Base-by-base conservation (phyloP, 2,113 vertebrate species). In the Rhinolophus sinicus region DNA sequence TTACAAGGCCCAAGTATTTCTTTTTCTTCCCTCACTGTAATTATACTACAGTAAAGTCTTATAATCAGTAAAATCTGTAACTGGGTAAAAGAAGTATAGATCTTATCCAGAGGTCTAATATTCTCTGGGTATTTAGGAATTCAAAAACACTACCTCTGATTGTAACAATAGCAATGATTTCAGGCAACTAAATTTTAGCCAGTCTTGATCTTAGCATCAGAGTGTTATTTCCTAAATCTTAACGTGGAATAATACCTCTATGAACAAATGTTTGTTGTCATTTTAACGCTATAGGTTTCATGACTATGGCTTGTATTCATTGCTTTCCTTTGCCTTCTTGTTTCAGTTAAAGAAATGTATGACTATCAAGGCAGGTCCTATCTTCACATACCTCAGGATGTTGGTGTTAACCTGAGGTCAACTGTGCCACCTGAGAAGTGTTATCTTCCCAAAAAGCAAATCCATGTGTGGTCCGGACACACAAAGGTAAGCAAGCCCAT, bases 291-390 rank as follows among this genome's bases (percentile, higher is more conserved):
- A n/a, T 1, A 77, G 35, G 21, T 72, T 96, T 70, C 30, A 26
- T 73, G 21, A 75, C 93, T 95, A 0, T 94, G 47, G 60, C 18
- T 91, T 89, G 8, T 94, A 60, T 97, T 92, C 62, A 84, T 58
- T 90, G 15, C n/a, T 97, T 91, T 93, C 83, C 38, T 95, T 94
- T 93, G 44, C 78, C 81, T 97, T 90, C 44, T 83, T 92, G 7
- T 98, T 98, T 81, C 97, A 99, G 99, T 99, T 98, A 99, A 99
- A 98, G 99, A 99, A 95, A 99, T 99, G 99, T 99, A 99, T 86
- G 99, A 99, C 98, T 99, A 99, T 97, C 99, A 99, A 97, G 99
- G 99, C 56, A 99, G 99, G 94, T 99, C 99, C 5, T 99, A 99
- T 80, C 99, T 99, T 88, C 99, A 99, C 40, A 98, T 99, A 80